phyloP scores from a whole-genome alignment of 2,888 invertebrate genomes.

The Apamea epomidion region DNA sequence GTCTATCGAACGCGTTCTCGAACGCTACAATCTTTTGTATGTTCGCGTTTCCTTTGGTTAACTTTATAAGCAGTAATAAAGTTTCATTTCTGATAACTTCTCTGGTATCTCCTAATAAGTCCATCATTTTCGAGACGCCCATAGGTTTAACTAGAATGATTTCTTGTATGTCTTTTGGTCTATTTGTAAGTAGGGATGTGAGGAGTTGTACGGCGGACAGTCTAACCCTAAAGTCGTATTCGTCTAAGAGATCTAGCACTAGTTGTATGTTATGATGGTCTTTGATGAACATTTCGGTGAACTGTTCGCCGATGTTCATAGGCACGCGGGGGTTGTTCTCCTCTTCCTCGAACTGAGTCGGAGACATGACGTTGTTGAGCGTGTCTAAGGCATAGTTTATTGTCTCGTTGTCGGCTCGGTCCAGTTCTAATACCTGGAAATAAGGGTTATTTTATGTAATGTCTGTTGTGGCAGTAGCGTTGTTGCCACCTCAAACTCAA shows the following conservation, averaged over 20 bases:
- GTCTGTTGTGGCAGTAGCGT: neutral
- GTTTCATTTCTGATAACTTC: conserved; percentile 99
- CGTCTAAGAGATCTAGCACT: conserved; percentile 96
- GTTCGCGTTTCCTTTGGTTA: conserved; percentile 98
- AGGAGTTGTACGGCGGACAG: conserved; percentile 97
- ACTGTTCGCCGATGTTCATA: conserved; percentile 96
- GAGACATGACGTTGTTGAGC: conserved; percentile 96
- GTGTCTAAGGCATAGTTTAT: conserved; percentile 97
- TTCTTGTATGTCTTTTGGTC: conserved; percentile 96
- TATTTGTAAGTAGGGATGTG: conserved; percentile 96
- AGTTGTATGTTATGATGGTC: conserved; percentile 95
- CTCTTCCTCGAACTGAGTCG: conserved; percentile 95
- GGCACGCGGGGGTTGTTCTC: conserved; percentile 92
- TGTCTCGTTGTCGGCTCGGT: conserved; percentile 97
- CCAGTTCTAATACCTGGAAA: conserved; percentile 95
- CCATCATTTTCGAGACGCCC: conserved; percentile 99
- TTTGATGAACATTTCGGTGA: conserved; percentile 99
- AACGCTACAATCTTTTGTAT: conserved; percentile 99
- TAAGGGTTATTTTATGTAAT: neutral
- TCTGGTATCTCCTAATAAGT: conserved; percentile 97
- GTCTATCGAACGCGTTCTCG: conserved; percentile 98
- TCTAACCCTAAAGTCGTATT: conserved; percentile 98
- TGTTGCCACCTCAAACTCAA: neutral
- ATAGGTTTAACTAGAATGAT: conserved; percentile 97
- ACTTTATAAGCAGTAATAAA: conserved; percentile 96